These are phyloP conservation scores for Osedax frankpressi DNA, from an alignment of 2,888 invertebrate species.

Conservation along the genomic window DNA sequence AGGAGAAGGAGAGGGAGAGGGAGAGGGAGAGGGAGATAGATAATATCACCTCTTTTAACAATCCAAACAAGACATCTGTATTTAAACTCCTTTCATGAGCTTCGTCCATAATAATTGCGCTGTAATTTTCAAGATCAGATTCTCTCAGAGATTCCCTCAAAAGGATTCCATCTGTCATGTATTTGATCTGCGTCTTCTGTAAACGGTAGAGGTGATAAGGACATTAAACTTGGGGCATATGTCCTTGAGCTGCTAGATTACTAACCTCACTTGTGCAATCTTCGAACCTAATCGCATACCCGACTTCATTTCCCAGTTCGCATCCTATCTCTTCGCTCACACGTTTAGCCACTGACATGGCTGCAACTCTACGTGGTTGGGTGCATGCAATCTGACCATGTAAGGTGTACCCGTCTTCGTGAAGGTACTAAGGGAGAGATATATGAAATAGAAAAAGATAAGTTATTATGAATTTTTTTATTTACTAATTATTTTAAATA, in stretches of 20 bases:
- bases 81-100: conserved; percentile 95
- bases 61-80: conserved; percentile 92
- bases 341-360: conserved; percentile 97
- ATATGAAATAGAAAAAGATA: neutral
- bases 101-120: conserved; percentile 98
- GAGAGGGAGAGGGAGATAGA: too few species aligned
- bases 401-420: conserved; percentile 84
- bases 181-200: conserved; percentile 53
- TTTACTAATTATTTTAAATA: too few species aligned
- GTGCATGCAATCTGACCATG: conserved; percentile 93
- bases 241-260: too few species aligned
- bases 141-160: conserved; percentile 87
- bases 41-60: conserved; percentile 76
- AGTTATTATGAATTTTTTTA: too few species aligned
- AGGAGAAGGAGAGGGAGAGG: too few species aligned
- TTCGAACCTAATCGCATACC: conserved; percentile 98
- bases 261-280: conserved; percentile 80
- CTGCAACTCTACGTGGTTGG: conserved; percentile 85
- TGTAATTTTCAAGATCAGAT: conserved; percentile 89
- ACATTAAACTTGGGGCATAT: neutral
- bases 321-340: conserved; percentile 95
- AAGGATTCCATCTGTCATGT: conserved; percentile 99
- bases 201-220: conserved; percentile 24
- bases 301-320: conserved; percentile 76
- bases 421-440: conserved; percentile 56